Conservation (phyloP, 2,888 invertebrate genomes). For the Acrobasis repandana region DNA sequence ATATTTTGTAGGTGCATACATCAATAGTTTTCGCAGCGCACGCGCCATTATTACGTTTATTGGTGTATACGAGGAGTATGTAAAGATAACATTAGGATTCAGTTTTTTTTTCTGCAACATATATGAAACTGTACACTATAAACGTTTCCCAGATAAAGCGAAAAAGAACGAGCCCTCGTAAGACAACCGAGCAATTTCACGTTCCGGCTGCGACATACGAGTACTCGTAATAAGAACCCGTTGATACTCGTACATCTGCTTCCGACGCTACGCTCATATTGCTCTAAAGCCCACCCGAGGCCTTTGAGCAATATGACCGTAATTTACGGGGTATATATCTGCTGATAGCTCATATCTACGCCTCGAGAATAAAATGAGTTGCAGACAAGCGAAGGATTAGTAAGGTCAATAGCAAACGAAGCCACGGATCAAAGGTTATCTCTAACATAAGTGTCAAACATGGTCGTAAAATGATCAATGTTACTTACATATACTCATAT, state of each 20-base stretch:
- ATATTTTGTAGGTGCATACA: too few relatives aligned
- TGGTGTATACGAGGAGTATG: too few relatives aligned
- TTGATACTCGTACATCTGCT: slow-evolving; percentile 19
- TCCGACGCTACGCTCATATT: slow-evolving; percentile 9
- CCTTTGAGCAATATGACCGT: slow-evolving; percentile 14
- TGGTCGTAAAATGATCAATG: too few relatives aligned
- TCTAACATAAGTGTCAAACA: too few relatives aligned
- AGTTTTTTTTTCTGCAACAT: too few relatives aligned
- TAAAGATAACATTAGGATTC: too few relatives aligned
- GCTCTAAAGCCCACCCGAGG: not conserved
- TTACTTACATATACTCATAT: too few relatives aligned
- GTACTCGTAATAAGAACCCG: slow-evolving; percentile 8
- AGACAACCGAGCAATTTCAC: slow-evolving; percentile 7
- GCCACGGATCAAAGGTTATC: too few relatives aligned
- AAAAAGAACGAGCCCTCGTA: not conserved
- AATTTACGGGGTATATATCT: slow-evolving; percentile 11
- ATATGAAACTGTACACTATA: not conserved
- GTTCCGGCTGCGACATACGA: not conserved
- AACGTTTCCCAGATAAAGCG: not conserved
- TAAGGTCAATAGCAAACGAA: not conserved
- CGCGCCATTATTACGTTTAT: too few relatives aligned
- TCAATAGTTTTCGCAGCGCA: too few relatives aligned
- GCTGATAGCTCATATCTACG: not conserved
- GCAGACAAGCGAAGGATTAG: not conserved
- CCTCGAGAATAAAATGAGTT: not conserved